Evolutionary conservation across 2,113 vertebrate species (phyloP).

Genomic region (Pardalotus punctatus): DNA sequence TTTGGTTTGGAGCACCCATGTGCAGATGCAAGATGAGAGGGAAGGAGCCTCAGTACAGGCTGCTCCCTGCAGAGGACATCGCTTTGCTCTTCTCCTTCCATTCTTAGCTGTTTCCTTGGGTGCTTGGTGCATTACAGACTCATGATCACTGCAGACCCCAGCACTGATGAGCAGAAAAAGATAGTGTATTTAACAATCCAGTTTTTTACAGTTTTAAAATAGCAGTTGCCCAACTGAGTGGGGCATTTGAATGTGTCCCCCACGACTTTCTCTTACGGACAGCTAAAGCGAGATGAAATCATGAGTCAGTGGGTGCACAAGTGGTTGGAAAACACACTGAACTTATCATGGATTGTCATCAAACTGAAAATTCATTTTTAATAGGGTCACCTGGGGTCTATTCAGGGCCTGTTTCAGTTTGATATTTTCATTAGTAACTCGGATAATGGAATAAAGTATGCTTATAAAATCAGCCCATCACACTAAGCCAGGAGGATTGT

Average conservation of each 20-base stretch:
- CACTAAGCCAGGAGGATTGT: constrained; percentile 47
- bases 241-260: not conserved
- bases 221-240: not conserved
- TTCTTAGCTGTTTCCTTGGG: not conserved
- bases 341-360: not conserved
- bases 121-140: not conserved
- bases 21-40: not conserved
- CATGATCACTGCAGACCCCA: not conserved
- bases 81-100: not conserved
- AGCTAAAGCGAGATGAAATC: not conserved
- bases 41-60: not conserved
- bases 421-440: constrained; percentile 28
- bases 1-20: not conserved
- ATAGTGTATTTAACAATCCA: fast-evolving
- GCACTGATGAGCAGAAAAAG: not conserved
- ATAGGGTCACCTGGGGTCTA: not conserved
- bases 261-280: not conserved
- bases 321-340: not conserved
- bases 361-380: not conserved
- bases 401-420: not conserved
- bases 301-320: not conserved
- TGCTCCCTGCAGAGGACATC: not conserved
- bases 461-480: not conserved
- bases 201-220: not conserved
- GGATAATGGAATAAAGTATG: constrained; percentile 22